Evolutionary conservation across 1,140 invertebrate species (phyloP), one percentile per base, ranked within the genome.

Genomic region (Polypedilum pembai): DNA sequence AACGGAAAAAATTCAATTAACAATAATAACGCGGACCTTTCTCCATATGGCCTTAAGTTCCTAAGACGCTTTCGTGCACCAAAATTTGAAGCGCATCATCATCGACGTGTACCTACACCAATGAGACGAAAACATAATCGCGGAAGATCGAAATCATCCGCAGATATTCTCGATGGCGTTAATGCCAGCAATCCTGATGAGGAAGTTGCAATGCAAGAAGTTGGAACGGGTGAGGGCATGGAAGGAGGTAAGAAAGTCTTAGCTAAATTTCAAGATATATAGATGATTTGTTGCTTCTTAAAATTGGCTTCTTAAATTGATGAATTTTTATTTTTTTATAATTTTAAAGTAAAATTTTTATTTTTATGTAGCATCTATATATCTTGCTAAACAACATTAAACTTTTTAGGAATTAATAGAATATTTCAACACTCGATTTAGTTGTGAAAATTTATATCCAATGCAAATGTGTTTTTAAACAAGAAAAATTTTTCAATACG

Each of bases 81-180:
- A 3, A 79, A 85, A 40, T 86, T 85, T 77, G 85, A 87, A 77
- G 84, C 85, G 0, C 86, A 87, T 76, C 86, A 87, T 78, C 45
- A 56, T 21, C 86, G 86, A 76, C 80, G 87, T 41, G 85, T 87
- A 8, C 87, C 87, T 1, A 88, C 87, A 12, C 87, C 87, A 56
- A 83, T 87, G 78, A 87, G 86, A 75, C 77, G 83, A 74, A 86
- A 86, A 75, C 65, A 69, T 21, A 83, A 84, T 45, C 79, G 84
- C 21, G 77, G 79, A 10, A 80, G 81, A 15, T 63, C 69, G 17
- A 73, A 66, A 73, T 75, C 75, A 1, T 66, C 21, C 1, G 72
- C 72, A 8, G 75, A 75, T 21, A 75, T 75, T 8, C 63, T 75
- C 8, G 75, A 75, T 75, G 73, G 73, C 7, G 21, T 74, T 3